Evolutionary conservation across 1,140 invertebrate species (phyloP), one percentile per base, ranked within the genome.

Genomic region (Drosophila erecta): DNA sequence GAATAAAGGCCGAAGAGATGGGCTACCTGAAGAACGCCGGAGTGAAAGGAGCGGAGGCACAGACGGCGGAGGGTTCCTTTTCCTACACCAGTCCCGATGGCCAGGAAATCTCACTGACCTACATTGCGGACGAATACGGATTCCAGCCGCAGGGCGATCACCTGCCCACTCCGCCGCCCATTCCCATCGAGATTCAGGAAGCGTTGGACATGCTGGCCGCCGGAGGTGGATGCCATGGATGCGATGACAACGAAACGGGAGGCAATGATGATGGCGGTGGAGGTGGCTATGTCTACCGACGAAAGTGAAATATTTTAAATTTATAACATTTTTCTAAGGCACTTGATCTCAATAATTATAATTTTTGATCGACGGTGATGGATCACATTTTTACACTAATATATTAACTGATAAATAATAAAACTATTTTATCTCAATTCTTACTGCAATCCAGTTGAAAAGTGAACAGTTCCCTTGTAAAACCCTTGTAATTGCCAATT

Each of bases 71-170:
- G 14, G 96, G 96, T 1, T 94, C 93, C 0, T 97, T 95, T 92
- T 95, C 94, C 5, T 97, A 96, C 93, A 95, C 94, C 5, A 95
- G 95, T 17, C 95, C 95, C 2, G 95, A 97, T 76, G 96, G 96
- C 1, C 93, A 95, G 37, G 92, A 94, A 47, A 94, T 96, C 62
- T 93, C 93, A 3, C 90, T 97, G 27, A 94, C 94, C 7, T 97
- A 97, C 93, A 95, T 95, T n/a, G 96, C 96, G 17, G 96, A 97
- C 75, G 95, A 97, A 83, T 95, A 95, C 67, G 96, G 96, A 12
- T 97, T 96, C 93, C 95, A 95, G 62, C 95, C 96, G 1, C 92
- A 94, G 56, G 96, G 96, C 22, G 94, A 94, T 27, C 96, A 96
- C 89, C 92, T 97, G 20, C 96, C 96, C 40, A 96, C 96, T 3